Evolutionary conservation across 2,797 vertebrate species (phyloP).

Genomic region (Furcifer pardalis): DNA sequence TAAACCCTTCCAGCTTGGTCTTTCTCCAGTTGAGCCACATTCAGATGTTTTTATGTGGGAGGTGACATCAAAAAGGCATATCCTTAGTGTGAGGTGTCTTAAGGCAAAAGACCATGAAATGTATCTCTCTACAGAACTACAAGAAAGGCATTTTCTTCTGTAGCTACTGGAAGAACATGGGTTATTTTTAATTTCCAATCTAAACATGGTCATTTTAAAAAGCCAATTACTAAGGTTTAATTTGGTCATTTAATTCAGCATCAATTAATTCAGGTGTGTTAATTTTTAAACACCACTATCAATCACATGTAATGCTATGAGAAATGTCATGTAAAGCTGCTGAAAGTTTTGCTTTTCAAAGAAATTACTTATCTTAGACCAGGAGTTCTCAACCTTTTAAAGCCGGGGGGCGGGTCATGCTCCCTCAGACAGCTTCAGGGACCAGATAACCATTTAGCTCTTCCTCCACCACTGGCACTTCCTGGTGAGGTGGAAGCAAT

Average conservation of each 20-base stretch:
- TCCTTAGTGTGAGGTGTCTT: no score
- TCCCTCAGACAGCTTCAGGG: no score
- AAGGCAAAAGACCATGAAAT: no score
- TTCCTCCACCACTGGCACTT: no score
- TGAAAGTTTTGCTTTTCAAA: constrained; percentile 49
- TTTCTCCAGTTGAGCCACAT: no score
- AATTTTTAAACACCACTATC: constrained; percentile 50
- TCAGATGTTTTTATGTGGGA: no score
- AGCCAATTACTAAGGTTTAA: constrained; percentile 69
- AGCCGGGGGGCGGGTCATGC: no score
- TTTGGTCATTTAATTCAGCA: constrained; percentile 69
- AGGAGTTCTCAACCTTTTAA: no score
- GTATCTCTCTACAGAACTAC: background rate
- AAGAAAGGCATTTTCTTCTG: constrained; percentile 19
- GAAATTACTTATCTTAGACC: constrained; percentile 52
- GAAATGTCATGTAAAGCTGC: constrained; percentile 45
- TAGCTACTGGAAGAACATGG: constrained; percentile 51
- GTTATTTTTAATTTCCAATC: constrained; percentile 43
- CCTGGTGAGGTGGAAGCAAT: no score
- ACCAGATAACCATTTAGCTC: no score
- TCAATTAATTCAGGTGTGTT: constrained; percentile 64
- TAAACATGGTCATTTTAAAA: constrained; percentile 65
- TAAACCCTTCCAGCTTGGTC: no score
- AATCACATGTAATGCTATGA: constrained; percentile 60
- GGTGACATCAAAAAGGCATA: no score